These are phyloP conservation scores for Pissodes strobi DNA, from an alignment of 1,140 invertebrate species.

Conservation along the genomic window DNA sequence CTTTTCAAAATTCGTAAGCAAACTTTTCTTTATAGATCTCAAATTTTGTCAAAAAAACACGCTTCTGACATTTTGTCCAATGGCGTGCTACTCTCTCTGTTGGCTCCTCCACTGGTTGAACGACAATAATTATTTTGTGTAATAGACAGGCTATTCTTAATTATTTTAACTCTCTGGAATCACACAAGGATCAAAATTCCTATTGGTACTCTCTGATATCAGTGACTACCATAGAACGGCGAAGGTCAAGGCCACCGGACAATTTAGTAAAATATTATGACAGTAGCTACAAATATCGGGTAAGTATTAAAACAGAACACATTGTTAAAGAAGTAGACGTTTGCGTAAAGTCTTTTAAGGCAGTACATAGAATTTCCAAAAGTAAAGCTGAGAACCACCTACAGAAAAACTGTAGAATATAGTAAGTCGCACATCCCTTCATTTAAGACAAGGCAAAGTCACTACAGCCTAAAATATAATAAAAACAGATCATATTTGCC, in stretches of 20 bases:
- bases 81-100: too few species aligned
- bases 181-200: not conserved
- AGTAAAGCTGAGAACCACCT: not conserved
- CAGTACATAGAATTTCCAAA: slow-evolving; percentile 6
- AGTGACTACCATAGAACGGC: not conserved
- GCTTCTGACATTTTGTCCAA: too few species aligned
- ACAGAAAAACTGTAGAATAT: too few species aligned
- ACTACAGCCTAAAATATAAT: not conserved
- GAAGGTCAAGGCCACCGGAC: not conserved
- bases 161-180: not conserved
- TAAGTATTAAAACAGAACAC: slow-evolving; percentile 5
- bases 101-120: too few species aligned
- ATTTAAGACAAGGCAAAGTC: too few species aligned
- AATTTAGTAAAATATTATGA: not conserved
- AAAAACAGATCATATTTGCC: not conserved
- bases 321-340: too few species aligned
- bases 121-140: too few species aligned
- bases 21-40: too few species aligned
- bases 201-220: not conserved
- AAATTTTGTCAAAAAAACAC: too few species aligned
- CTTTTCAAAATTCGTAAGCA: too few species aligned
- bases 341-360: not conserved
- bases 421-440: too few species aligned
- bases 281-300: not conserved
- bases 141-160: too few species aligned